Base-by-base conservation (phyloP, 2,888 invertebrate genomes). In the Brachyopa scutellaris region DNA sequence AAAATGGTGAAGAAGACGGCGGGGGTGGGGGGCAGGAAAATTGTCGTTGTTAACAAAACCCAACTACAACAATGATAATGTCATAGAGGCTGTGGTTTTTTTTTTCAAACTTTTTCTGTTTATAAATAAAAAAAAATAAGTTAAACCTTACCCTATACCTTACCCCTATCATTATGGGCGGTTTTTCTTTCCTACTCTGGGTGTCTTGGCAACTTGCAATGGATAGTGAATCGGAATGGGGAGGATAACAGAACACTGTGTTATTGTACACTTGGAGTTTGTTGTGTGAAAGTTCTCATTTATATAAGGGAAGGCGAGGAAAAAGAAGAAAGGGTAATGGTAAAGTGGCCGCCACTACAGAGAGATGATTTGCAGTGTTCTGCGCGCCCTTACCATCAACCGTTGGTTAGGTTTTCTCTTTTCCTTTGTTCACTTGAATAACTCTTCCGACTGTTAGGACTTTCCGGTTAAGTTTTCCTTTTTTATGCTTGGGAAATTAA, bases 31-130 rank as follows among this genome's bases (percentile, higher is more conserved):
- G 33, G 17, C 31, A 40, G 42, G 45, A 64, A 76, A 82, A 77
- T 61, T 80, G 82, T 70, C 77, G 76, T 76, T 82, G 82, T 77
- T 82, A 82, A 82, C 82, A 82, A 82, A 82, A 77, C 82, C 82
- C 59, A 77, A 66, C 82, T 77, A 82, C 82, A 82, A 80, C 82
- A 70, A 82, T 82, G 82, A 82, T 82, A 82, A 77, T 82, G 82
- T 82, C 79, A 74, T 79, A 62, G 79, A 79, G 66, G 49, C 49
- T 53, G 31, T 8, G 33, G 21, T 69, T 42, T 67, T 76, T 55
- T 53, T 36, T 23, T 40, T 40, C 38, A 72, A 77, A 76, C 53
- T 70, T 76, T 76, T 70, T 61, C 29, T 53, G 33, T 17, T 42
- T n/a, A n/a, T n/a, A 26, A 26, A 26, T 26, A 26, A 11, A 9